Percentiles rank a stretch among this genome's conserved stretches.
phyloP scores from a whole-genome alignment of 2,888 invertebrate species.

The Priocnemis perturbator region DNA sequence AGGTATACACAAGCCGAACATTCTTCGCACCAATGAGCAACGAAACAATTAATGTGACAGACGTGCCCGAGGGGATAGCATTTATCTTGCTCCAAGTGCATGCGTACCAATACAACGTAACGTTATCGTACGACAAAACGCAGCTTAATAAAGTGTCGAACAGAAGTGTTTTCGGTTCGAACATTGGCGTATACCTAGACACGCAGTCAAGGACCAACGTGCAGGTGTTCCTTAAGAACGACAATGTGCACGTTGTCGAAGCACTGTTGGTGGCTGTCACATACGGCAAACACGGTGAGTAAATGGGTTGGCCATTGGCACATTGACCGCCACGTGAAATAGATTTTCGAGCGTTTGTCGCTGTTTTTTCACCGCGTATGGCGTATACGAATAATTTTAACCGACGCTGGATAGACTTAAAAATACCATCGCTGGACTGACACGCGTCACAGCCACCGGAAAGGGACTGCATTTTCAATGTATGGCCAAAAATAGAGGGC shows the following conservation, averaged over 20 bases:
- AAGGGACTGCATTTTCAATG: no score
- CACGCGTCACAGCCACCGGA: no score
- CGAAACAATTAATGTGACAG: conserved; percentile 73
- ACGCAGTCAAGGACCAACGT: conserved; percentile 55
- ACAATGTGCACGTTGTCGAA: conserved; percentile 69
- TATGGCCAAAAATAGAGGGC: no score
- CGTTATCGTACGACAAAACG: conserved; percentile 76
- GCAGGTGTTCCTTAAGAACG: conserved; percentile 76
- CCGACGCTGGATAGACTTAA: no score
- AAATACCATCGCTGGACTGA: no score
- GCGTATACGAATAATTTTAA: no score
- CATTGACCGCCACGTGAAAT: neutral
- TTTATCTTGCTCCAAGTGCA: conserved; percentile 83
- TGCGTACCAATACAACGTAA: conserved; percentile 78
- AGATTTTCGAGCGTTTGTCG: no score
- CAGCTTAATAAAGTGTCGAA: conserved; percentile 49
- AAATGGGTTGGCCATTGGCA: conserved; percentile 13
- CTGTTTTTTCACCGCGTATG: no score
- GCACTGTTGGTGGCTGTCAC: conserved; percentile 77
- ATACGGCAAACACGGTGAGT: conserved; percentile 77
- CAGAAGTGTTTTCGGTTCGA: conserved; percentile 78
- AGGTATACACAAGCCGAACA: conserved; percentile 59
- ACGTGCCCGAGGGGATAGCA: conserved; percentile 75
- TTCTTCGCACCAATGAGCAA: conserved; percentile 54
- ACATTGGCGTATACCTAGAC: conserved; percentile 78